These are phyloP conservation scores for Diabrotica undecimpunctata DNA, from an alignment of 1,140 invertebrate genomes.

Conservation along the genomic window DNA sequence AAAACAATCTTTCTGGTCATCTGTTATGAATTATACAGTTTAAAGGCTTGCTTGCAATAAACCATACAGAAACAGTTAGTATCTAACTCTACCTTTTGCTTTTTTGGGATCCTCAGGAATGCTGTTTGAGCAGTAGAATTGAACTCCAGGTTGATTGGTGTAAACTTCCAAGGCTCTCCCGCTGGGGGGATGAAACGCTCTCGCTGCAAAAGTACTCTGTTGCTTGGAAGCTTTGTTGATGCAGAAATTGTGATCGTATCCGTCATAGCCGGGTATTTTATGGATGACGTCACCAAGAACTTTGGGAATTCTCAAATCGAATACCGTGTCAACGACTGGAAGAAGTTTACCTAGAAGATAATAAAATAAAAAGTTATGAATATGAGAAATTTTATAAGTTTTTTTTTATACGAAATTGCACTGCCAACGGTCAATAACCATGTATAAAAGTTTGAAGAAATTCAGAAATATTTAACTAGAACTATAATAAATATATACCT, in stretches of 20 bases:
- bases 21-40: no score
- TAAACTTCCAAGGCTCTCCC: conserved; percentile 74
- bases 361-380: no score
- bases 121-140: conserved; percentile 83
- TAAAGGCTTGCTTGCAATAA: no score
- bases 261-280: conserved; percentile 47
- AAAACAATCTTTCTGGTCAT: no score
- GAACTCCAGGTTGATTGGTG: conserved; percentile 84
- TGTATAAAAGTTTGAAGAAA: no score
- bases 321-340: conserved; percentile 38
- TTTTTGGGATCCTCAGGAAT: conserved; percentile 56
- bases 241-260: conserved; percentile 76
- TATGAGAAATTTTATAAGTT: no score
- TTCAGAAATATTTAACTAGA: no score
- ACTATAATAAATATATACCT: conserved; percentile 53
- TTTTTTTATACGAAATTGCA: no score
- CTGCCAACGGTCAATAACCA: no score
- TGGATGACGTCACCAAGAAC: conserved; percentile 53
- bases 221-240: conserved; percentile 42
- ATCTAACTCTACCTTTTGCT: conserved; percentile 17
- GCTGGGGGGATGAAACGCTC: conserved; percentile 30
- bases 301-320: conserved; percentile 63
- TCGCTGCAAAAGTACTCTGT: conserved; percentile 44
- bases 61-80: no score
- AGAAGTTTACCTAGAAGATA: conserved; percentile 40